Evolutionary conservation across 2,797 vertebrate genomes (phyloP).

Genomic region (Champsocephalus esox): DNA sequence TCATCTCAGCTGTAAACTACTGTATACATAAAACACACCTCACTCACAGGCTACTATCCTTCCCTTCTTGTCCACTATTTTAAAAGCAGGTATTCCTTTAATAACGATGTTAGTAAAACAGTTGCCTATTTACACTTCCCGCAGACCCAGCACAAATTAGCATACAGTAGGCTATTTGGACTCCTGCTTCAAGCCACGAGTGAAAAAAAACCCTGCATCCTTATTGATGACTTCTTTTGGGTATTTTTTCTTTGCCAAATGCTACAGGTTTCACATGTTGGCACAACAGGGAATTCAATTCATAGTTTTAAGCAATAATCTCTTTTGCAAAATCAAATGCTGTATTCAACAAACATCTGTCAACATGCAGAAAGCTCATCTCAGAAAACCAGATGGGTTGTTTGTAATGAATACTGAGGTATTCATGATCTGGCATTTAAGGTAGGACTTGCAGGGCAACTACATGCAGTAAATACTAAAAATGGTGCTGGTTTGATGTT

Average conservation of each 20-base stretch:
- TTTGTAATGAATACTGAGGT: neutral
- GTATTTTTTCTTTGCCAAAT: neutral
- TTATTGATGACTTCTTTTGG: neutral
- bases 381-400: neutral
- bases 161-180: too few species aligned
- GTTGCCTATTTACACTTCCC: neutral
- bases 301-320: neutral
- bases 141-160: neutral
- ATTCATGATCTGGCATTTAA: slow-evolving; percentile 7
- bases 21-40: neutral
- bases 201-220: neutral
- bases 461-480: neutral
- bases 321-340: neutral
- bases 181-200: too few species aligned
- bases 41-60: neutral
- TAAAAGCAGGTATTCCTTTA: neutral
- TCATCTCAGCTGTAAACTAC: neutral
- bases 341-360: neutral
- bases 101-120: neutral
- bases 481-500: neutral
- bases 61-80: neutral
- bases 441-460: neutral
- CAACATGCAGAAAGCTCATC: neutral
- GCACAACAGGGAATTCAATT: neutral
- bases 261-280: neutral